Percentiles rank a stretch among this genome's conserved stretches.
These are phyloP conservation scores for Silvanus unidentatus DNA, from an alignment of 2,888 invertebrate genomes.

Conservation along the genomic window DNA sequence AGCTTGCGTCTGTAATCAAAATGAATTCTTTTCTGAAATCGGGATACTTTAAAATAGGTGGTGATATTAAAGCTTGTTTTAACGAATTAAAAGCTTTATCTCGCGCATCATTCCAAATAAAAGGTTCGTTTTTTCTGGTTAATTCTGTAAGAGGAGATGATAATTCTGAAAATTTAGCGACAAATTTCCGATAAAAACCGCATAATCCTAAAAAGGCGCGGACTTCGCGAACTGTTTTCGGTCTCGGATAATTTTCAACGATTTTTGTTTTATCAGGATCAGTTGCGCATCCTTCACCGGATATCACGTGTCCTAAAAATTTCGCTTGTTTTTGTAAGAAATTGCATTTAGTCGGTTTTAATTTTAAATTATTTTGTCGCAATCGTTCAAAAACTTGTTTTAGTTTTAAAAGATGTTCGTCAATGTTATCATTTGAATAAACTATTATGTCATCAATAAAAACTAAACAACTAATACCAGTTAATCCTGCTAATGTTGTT, in stretches of 20 bases:
- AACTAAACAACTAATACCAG: constrained; percentile 8
- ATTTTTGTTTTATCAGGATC: constrained; percentile 5
- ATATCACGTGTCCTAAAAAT: constrained; percentile 8
- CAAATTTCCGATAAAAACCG: constrained; percentile 2
- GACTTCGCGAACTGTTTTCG: constrained; percentile 3
- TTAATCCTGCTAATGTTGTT: constrained; percentile 3
- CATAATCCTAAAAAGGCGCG: background rate
- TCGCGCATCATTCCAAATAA: constrained; percentile 3
- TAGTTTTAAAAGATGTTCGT: constrained; percentile 4
- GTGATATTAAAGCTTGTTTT: constrained; percentile 11
- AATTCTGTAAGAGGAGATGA: background rate
- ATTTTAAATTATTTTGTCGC: constrained; percentile 2
- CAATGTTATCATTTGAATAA: constrained; percentile 9
- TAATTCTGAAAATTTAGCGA: constrained; percentile 5
- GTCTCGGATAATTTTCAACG: constrained; percentile 1
- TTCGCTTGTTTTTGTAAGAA: constrained; percentile 3
- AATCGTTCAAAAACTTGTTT: background rate
- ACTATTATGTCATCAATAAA: constrained; percentile 24
- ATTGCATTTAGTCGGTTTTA: constrained; percentile 4
- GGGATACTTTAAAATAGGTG: constrained; percentile 12
- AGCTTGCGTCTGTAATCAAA: constrained; percentile 9
- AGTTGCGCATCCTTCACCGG: constrained; percentile 1
- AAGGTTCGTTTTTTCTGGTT: background rate
- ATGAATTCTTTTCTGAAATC: constrained; percentile 9
- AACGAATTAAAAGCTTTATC: constrained; percentile 13